Evolutionary conservation across 2,113 vertebrate species (phyloP).

Genomic region (Mormyrus lacerda): DNA sequence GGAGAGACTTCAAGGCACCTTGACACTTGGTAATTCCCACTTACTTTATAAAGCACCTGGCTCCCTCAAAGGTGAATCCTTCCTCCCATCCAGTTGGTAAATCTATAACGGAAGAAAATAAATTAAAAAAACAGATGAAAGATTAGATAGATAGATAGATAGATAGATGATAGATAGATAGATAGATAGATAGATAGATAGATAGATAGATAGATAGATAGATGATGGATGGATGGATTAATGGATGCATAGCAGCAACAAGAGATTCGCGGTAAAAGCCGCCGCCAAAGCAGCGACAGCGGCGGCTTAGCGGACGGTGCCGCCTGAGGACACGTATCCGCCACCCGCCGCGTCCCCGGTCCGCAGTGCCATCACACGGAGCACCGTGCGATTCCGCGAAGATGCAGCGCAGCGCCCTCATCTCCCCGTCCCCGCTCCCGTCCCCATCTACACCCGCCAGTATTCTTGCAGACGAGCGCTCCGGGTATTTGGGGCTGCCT

Average conservation of each 20-base stretch:
- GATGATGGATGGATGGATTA: not conserved
- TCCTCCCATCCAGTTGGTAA: constrained; percentile 96
- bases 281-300: too few relatives aligned
- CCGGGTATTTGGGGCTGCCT: not conserved
- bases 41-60: constrained; percentile 98
- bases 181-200: not conserved
- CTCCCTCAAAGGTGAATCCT: constrained; percentile 94
- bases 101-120: constrained; percentile 58
- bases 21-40: constrained; percentile 39
- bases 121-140: not conserved
- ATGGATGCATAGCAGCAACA: not conserved
- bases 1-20: not conserved
- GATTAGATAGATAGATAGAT: too few relatives aligned
- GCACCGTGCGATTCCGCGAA: not conserved
- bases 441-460: not conserved
- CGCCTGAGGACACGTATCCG: not conserved
- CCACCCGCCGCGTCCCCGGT: not conserved
- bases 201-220: not conserved
- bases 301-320: not conserved
- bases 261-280: not conserved
- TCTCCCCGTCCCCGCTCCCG: not conserved
- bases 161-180: not conserved
- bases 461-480: not conserved
- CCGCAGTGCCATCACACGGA: constrained; percentile 24
- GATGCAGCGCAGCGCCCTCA: not conserved